Evolutionary conservation across 2,113 vertebrate species (phyloP).

Genomic region (Oncorhynchus gorbuscha): DNA sequence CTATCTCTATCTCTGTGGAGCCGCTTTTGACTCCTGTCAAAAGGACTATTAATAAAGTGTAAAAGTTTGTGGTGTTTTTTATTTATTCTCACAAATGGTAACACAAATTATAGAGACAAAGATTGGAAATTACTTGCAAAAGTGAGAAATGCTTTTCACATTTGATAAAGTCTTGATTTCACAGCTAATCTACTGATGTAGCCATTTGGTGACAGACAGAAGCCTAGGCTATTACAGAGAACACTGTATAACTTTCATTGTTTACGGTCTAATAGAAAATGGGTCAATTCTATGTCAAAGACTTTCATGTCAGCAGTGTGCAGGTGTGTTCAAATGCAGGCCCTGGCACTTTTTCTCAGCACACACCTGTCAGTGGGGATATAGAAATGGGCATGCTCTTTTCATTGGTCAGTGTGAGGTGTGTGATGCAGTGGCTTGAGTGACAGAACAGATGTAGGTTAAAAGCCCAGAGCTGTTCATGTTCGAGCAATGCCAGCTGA

Average conservation of each 20-base stretch:
- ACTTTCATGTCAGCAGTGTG: background rate
- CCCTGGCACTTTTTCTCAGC: background rate
- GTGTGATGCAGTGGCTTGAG: slow-evolving; percentile 9
- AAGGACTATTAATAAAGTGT: too few relatives aligned
- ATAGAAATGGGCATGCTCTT: background rate
- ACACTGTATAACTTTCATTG: background rate
- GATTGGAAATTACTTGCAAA: too few relatives aligned
- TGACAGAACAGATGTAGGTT: slow-evolving; percentile 42
- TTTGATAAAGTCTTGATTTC: too few relatives aligned
- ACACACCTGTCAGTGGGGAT: slow-evolving; percentile 15
- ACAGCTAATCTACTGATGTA: too few relatives aligned
- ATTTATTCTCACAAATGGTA: too few relatives aligned
- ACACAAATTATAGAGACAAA: too few relatives aligned
- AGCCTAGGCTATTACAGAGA: too few relatives aligned
- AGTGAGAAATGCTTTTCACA: too few relatives aligned
- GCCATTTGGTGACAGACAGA: too few relatives aligned
- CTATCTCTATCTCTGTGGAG: too few relatives aligned
- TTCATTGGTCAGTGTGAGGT: background rate
- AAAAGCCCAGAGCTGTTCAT: slow-evolving; percentile 15
- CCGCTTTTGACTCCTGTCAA: too few relatives aligned
- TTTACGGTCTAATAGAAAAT: background rate
- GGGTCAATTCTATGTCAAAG: background rate
- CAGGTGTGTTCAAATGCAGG: slow-evolving; percentile 4
- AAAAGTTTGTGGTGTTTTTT: too few relatives aligned
- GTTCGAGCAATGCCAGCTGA: background rate